These are phyloP conservation scores for Chelonus insularis DNA, from an alignment of 1,140 invertebrate genomes.

Conservation along the genomic window DNA sequence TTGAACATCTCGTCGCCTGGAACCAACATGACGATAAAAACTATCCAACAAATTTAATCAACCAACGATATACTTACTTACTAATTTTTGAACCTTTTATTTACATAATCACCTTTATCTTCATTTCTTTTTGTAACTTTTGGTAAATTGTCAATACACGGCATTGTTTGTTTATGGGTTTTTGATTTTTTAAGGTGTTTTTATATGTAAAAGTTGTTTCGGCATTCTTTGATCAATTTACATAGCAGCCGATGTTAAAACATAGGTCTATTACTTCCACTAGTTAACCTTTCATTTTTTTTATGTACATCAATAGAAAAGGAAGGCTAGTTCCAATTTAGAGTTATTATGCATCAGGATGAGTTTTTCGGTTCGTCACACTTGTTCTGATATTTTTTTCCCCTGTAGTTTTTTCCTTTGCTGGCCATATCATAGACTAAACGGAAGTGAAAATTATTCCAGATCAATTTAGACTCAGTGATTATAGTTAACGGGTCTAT, in stretches of 20 bases:
- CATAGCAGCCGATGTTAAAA: no score
- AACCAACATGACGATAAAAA: not conserved
- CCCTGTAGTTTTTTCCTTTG: slow-evolving; percentile 29
- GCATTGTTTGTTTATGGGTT: no score
- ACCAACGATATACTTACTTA: not conserved
- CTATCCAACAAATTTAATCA: not conserved
- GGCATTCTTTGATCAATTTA: no score
- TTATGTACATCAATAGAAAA: slow-evolving; percentile 39
- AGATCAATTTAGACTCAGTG: slow-evolving; percentile 44
- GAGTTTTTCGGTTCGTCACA: slow-evolving; percentile 20
- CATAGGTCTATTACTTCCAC: slow-evolving; percentile 11
- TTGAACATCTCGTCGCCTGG: not conserved
- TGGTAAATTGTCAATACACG: no score
- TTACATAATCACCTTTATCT: not conserved
- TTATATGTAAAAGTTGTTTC: no score
- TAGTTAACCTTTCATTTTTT: slow-evolving; percentile 38
- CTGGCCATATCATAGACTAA: slow-evolving; percentile 18
- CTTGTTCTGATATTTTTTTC: slow-evolving; percentile 15
- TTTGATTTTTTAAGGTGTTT: no score
- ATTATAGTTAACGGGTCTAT: slow-evolving; percentile 43
- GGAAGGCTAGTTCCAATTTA: slow-evolving; percentile 44
- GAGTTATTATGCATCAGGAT: slow-evolving; percentile 53
- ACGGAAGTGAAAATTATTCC: slow-evolving; percentile 39
- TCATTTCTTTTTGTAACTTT: no score
- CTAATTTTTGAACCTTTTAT: not conserved